Evolutionary conservation across 2,113 vertebrate species (phyloP), one percentile per base, ranked within the genome.

Genomic region (Poeciliopsis prolifica): DNA sequence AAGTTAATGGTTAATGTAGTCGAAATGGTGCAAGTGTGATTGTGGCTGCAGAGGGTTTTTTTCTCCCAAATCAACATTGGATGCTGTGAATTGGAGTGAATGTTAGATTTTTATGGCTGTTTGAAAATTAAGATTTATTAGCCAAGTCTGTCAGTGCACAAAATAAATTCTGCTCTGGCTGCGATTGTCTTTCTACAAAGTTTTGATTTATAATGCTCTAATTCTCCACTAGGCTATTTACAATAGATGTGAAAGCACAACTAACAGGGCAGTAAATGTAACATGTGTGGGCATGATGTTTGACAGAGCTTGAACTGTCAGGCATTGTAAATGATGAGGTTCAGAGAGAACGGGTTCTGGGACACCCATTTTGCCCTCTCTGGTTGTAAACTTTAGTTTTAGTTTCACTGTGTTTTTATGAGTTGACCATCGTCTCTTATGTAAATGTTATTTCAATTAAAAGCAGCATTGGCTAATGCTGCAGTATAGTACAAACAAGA

Each of bases 401-500:
- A 17, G 29, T 26, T 66, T 79, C 44, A n/a, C 48, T 54, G 2
- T 9, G 15, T n/a, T 65, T 10, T 71, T 19, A 51, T 64, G 60
- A 75, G 33, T 62, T 40, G 71, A 12, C 29, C 68, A 65, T 28
- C 37, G 29, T 6, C 37, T 67, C 17, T 17, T n/a, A 74, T 80
- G 31, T 15, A 74, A 48, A n/a, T 77, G 58, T 61, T 3, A 40
- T 60, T 60, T 44, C 35, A 66, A 15, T 30, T 81, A 61, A 77
- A 73, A 70, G 75, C 61, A 61, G 1, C 75, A 24, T 63, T 85
- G 81, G 44, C 74, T 31, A 63, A 24, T 58, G 15, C 61, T 68
- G 66, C 67, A 37, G 74, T 42, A 17, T 85, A 65, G 30, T 78
- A 79, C 64, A 80, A 62, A 80, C 64, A 80, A 62, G 31, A 37